Evolutionary conservation across 2,113 vertebrate genomes (phyloP).

Genomic region (Abramis brama): DNA sequence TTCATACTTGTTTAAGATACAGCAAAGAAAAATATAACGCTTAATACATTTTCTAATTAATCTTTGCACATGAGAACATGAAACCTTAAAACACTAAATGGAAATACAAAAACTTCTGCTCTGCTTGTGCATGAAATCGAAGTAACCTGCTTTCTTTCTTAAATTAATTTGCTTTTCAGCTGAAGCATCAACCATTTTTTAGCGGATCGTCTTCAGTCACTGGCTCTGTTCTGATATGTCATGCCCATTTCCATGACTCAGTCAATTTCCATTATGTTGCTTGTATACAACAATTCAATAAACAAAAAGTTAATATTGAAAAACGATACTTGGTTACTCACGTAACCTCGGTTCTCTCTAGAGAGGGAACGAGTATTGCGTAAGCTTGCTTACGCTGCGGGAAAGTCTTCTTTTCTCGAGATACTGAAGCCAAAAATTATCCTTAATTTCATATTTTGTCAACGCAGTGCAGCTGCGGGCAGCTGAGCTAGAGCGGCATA

Average conservation of each 20-base stretch:
- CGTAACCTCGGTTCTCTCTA: no score
- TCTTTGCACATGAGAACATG: neutral
- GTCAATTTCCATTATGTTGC: neutral
- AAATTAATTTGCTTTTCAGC: neutral
- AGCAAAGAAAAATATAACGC: neutral
- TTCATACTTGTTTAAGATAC: neutral
- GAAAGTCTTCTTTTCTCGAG: no score
- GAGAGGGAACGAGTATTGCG: no score
- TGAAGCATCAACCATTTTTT: neutral
- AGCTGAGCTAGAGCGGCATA: no score
- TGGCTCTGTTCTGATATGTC: neutral
- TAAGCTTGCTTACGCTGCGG: no score
- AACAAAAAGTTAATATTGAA: neutral
- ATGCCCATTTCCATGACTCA: neutral
- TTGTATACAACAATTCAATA: neutral
- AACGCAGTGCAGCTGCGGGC: no score
- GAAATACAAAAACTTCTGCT: neutral
- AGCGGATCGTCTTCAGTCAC: neutral
- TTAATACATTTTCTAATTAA: neutral
- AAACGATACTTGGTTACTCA: no score
- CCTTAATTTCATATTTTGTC: no score
- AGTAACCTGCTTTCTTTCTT: neutral
- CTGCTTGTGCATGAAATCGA: neutral
- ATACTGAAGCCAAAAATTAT: no score
- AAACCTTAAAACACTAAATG: conserved; percentile 8